phyloP scores from a whole-genome alignment of 23 tunicate genomes.

The Styela clava region DNA sequence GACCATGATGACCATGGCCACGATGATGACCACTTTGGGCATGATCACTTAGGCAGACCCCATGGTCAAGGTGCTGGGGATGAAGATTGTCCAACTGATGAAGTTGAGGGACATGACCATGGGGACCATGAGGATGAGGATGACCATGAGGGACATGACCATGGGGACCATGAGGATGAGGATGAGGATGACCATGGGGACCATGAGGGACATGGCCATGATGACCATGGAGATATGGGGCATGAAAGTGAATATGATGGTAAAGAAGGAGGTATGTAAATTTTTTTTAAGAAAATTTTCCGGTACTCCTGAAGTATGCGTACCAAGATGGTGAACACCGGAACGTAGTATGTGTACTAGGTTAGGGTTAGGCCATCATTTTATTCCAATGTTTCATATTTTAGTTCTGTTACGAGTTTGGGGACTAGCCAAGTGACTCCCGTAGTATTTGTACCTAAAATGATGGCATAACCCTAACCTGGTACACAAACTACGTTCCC shows the following conservation, averaged over 20 bases:
- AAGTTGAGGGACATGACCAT: not conserved
- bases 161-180: constrained; percentile 6
- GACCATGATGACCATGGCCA: not conserved
- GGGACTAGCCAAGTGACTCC: no score
- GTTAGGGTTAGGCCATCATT: no score
- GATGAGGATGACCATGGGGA: constrained; percentile 13
- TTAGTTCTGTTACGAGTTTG: no score
- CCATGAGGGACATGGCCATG: not conserved
- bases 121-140: constrained; percentile 7
- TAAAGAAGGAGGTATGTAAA: not conserved
- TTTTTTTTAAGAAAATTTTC: not conserved
- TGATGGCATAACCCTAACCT: no score
- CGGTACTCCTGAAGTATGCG: no score
- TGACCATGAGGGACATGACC: not conserved
- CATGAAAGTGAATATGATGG: not conserved
- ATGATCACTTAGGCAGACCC: not conserved
- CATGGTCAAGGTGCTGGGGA: not conserved
- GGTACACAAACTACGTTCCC: no score
- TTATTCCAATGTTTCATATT: no score
- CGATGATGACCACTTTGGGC: constrained; percentile 9
- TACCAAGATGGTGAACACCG: no score
- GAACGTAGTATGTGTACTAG: no score
- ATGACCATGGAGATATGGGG: not conserved
- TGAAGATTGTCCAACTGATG: not conserved
- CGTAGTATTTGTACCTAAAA: no score